These are phyloP conservation scores for Drosophila neotestacea DNA, from an alignment of 2,888 invertebrate genomes.

Conservation along the genomic window DNA sequence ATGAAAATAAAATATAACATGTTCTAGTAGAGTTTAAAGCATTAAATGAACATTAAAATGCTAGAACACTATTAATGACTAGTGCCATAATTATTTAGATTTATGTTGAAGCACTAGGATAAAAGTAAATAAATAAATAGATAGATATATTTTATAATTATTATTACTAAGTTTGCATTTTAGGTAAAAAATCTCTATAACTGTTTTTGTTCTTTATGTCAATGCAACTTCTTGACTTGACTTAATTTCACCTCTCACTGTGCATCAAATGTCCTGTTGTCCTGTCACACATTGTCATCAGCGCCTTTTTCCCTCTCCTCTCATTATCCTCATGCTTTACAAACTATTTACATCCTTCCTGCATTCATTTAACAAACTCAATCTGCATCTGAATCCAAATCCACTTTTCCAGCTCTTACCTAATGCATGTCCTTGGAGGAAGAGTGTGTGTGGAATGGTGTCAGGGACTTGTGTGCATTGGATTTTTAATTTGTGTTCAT, in stretches of 20 bases:
- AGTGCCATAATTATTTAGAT: too few species aligned
- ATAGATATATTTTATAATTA: too few species aligned
- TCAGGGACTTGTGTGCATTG: slow-evolving; percentile 44
- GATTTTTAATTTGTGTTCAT: slow-evolving; percentile 76
- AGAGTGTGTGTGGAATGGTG: neutral
- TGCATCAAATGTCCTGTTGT: slow-evolving; percentile 57
- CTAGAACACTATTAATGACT: too few species aligned
- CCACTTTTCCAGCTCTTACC: slow-evolving; percentile 38
- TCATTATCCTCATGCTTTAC: neutral
- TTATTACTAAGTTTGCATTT: too few species aligned
- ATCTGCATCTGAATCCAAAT: slow-evolving; percentile 36
- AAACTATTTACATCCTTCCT: slow-evolving; percentile 26
- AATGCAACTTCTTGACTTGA: too few species aligned
- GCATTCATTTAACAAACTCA: slow-evolving; percentile 60
- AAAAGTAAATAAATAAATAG: too few species aligned
- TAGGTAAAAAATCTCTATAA: too few species aligned
- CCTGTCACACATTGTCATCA: slow-evolving; percentile 60
- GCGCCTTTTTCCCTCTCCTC: slow-evolving; percentile 22
- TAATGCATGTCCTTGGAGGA: slow-evolving; percentile 43
- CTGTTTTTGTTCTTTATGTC: too few species aligned
- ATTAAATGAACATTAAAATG: too few species aligned
- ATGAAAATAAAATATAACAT: too few species aligned
- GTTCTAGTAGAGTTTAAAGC: too few species aligned
- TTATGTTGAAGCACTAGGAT: too few species aligned
- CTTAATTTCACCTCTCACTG: slow-evolving; percentile 19